Base-by-base conservation (phyloP, 2,113 vertebrate species). In the Heterotilapia buettikoferi region DNA sequence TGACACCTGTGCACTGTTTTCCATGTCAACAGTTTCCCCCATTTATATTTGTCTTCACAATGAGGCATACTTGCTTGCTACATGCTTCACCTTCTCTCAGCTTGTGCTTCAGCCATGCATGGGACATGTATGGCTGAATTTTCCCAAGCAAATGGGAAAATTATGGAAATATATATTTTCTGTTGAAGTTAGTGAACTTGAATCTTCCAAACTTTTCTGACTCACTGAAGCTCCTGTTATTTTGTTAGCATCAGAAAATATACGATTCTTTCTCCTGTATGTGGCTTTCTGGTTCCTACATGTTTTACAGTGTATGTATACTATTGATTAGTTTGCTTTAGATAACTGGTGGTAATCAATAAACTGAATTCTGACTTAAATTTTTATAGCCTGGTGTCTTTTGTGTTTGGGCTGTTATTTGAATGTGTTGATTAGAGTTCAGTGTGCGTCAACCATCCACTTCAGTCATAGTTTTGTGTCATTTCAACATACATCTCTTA, bases 361-460 rank as follows among this genome's bases (percentile, higher is more conserved):
- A 91, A 89, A 92, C 29, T 29, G 7, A 26, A 73, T 66, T 86
- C 7, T 85, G 59, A 84, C 19, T 5, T 14, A 10, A 83, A 6
- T 82, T 82, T 16, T 43, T 38, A 7, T 40, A 80, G 53, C 57
- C 78, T 84, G 43, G 16, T 88, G 90, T 89, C 61, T 56, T 93
- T 88, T 90, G 59, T 90, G 84, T 86, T 85, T 89, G 80, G 84
- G 1, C 56, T 89, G 43, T 38, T 63, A n/a, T 71, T 84, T 82
- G 9, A 79, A 21, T 11, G 66, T 40, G 54, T 18, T 78, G 24
- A 31, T 76, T 57, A 71, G 19, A 83, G 3, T 52, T 87, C 52
- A 43, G 63, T 45, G 14, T 84, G 56, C 53, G 7, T 79, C 45
- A 56, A 71, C 36, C 40, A 53, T 71, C 53, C 21, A 78, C 53